A percentile compares a stretch with the other conserved stretches of the same genome.
Evolutionary conservation across 2,888 invertebrate species (phyloP).

Genomic region (Nebria brevicollis): DNA sequence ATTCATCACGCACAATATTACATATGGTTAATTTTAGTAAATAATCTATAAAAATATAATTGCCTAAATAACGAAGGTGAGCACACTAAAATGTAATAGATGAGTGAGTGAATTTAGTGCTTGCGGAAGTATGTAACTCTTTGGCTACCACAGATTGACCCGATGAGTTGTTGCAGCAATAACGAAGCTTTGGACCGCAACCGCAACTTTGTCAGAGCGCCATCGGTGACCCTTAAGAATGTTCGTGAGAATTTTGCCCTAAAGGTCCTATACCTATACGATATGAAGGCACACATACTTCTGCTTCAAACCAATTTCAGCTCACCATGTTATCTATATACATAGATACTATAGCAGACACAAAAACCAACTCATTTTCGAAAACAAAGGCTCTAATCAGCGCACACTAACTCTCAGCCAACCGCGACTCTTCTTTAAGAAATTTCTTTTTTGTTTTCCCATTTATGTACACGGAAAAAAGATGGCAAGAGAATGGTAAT

Average conservation of each 20-base stretch:
- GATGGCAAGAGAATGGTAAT: too few species aligned
- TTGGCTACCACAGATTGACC: constrained; percentile 18
- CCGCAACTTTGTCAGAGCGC: constrained; percentile 30
- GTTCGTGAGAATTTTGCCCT: constrained; percentile 5
- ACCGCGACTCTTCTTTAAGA: neutral
- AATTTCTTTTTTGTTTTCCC: neutral
- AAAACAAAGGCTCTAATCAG: constrained; percentile 41
- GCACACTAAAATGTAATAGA: neutral
- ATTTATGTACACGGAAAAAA: too few species aligned
- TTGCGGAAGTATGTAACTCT: neutral
- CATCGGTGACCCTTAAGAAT: neutral
- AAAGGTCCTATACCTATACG: neutral
- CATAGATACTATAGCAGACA: constrained; percentile 19
- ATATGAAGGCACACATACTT: neutral
- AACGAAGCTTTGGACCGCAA: constrained; percentile 20
- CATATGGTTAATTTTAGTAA: too few species aligned
- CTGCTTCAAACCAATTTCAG: constrained; percentile 26
- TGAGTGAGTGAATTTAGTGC: neutral
- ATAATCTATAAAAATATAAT: too few species aligned
- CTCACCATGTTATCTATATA: constrained; percentile 28
- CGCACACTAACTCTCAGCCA: constrained; percentile 9
- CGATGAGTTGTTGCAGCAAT: constrained; percentile 34
- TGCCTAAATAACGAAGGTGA: too few species aligned
- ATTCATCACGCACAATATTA: too few species aligned
- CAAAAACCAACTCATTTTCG: constrained; percentile 31